These are phyloP conservation scores for Diaperis boleti DNA, from an alignment of 2,888 invertebrate genomes.

Conservation along the genomic window DNA sequence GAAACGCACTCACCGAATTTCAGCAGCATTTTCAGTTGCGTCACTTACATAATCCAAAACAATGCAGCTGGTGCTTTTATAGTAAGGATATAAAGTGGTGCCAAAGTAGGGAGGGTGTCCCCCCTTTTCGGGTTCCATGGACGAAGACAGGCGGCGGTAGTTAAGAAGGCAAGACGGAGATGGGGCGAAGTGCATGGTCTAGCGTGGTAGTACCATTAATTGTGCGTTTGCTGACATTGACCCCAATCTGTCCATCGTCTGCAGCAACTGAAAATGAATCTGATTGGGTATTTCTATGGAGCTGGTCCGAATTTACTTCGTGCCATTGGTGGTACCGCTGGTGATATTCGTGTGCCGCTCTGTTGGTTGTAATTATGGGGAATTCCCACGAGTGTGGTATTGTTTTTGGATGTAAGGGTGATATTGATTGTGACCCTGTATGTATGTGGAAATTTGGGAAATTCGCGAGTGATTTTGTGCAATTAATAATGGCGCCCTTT, in stretches of 20 bases:
- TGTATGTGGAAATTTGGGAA: conserved; percentile 21
- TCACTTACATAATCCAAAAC: conserved; percentile 33
- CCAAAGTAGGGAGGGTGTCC: not conserved
- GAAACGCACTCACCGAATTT: conserved; percentile 26
- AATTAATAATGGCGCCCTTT: not conserved
- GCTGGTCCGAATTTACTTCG: not conserved
- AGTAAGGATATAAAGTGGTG: conserved; percentile 1
- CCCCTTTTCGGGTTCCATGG: not conserved
- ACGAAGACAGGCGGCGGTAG: conserved; percentile 11
- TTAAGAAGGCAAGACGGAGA: conserved; percentile 11
- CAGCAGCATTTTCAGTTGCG: conserved; percentile 16
- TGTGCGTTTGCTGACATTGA: conserved; percentile 34
- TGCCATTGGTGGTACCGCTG: not conserved
- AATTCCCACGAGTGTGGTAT: conserved; percentile 34
- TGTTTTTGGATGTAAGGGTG: conserved; percentile 7
- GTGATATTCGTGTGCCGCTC: conserved; percentile 18
- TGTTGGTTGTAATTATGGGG: conserved; percentile 3
- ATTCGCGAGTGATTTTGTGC: conserved; percentile 1
- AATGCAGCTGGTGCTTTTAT: conserved; percentile 23
- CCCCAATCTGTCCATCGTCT: conserved; percentile 39
- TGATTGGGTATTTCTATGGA: not conserved
- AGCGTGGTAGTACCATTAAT: conserved; percentile 13
- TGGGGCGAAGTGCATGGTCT: not conserved
- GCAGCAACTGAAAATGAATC: conserved; percentile 15
- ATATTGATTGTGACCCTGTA: conserved; percentile 22